A percentile compares a stretch with the other conserved stretches of the same genome.
These are phyloP conservation scores for Phalanger gymnotis DNA, from an alignment of 2,797 vertebrate genomes.

Conservation along the genomic window DNA sequence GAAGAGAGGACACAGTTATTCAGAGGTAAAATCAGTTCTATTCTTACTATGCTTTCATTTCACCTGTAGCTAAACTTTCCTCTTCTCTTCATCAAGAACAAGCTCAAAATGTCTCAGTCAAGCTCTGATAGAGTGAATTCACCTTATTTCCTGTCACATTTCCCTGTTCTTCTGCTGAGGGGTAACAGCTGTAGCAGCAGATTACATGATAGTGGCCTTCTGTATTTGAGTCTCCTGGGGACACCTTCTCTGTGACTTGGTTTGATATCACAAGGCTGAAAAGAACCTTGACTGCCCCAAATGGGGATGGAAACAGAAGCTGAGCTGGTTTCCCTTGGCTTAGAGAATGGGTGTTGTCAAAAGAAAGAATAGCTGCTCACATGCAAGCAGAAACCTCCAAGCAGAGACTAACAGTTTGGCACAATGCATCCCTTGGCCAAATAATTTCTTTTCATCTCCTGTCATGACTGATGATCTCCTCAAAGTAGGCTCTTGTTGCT, in stretches of 20 bases:
- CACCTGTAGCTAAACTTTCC: constrained; percentile 1
- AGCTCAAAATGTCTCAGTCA: neutral
- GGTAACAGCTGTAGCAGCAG: constrained; percentile 6
- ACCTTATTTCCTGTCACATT: constrained; percentile 30
- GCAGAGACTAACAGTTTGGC: constrained; percentile 75
- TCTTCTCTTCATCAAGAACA: neutral
- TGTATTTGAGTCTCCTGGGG: constrained; percentile 51
- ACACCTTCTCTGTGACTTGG: constrained; percentile 66
- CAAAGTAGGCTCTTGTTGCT: constrained; percentile 72
- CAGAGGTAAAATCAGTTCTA: constrained; percentile 26
- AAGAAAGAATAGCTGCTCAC: constrained; percentile 66
- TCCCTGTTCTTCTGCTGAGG: constrained; percentile 34
- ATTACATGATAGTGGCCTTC: neutral
- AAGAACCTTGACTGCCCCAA: constrained; percentile 52
- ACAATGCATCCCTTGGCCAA: constrained; percentile 62
- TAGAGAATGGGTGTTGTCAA: constrained; percentile 67
- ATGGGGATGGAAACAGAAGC: constrained; percentile 54
- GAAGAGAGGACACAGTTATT: neutral
- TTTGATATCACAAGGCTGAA: constrained; percentile 67
- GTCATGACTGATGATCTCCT: constrained; percentile 69
- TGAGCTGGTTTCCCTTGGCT: constrained; percentile 47
- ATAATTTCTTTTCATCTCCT: constrained; percentile 71
- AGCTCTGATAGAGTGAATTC: constrained; percentile 17
- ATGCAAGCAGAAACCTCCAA: constrained; percentile 56
- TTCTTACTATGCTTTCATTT: constrained; percentile 17